phyloP scores from a whole-genome alignment of 2,797 vertebrate species.

The Lagorchestes hirsutus region DNA sequence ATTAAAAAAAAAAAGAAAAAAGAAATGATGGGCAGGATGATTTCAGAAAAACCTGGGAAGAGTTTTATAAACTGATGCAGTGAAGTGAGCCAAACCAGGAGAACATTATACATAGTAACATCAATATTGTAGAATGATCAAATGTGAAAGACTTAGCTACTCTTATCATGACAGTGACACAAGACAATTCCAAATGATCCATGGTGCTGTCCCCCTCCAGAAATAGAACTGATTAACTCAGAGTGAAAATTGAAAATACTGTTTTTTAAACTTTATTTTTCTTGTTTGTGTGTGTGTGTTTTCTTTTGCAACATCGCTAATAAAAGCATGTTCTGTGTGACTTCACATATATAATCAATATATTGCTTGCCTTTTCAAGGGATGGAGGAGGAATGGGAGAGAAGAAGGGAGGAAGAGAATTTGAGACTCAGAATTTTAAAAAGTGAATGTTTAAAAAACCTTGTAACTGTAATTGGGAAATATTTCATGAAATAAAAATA shows the following conservation, averaged over 20 bases:
- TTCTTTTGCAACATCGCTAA: not conserved
- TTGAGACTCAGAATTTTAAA: not conserved
- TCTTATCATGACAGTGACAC: not conserved
- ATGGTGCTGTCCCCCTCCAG: not conserved
- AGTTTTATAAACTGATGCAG: too few relatives aligned
- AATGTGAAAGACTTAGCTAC: too few relatives aligned
- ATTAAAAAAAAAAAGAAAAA: too few relatives aligned
- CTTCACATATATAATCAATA: not conserved
- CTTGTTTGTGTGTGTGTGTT: not conserved
- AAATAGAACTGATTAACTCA: not conserved
- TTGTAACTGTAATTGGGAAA: not conserved
- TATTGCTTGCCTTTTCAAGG: not conserved
- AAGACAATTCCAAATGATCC: not conserved
- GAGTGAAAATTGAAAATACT: not conserved
- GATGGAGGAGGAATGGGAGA: not conserved
- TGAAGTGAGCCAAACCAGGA: too few relatives aligned
- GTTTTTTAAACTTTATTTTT: not conserved
- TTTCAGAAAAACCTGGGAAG: too few relatives aligned
- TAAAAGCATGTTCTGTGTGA: not conserved
- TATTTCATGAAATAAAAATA: not conserved
- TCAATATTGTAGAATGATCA: too few relatives aligned
- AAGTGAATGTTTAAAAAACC: not conserved
- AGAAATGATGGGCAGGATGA: too few relatives aligned
- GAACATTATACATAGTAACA: too few relatives aligned
- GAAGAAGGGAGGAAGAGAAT: not conserved